These are phyloP conservation scores for Chrysodeixis includens DNA, from an alignment of 2,888 invertebrate species.

Conservation along the genomic window DNA sequence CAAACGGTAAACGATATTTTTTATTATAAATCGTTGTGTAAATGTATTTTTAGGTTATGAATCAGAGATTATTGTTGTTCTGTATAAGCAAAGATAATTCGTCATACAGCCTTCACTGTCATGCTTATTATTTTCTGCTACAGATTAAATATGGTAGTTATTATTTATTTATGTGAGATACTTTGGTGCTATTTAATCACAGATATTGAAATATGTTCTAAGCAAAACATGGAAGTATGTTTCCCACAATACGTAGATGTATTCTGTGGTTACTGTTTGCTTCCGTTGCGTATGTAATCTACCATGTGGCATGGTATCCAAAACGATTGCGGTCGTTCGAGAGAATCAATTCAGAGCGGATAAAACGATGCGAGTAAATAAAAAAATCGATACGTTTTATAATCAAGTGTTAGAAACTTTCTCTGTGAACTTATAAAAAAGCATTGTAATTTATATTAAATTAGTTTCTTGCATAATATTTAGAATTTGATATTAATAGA, in stretches of 20 bases:
- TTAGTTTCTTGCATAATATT: conserved; percentile 66
- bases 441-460: conserved; percentile 67
- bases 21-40: neutral
- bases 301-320: conserved; percentile 73
- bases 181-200: conserved; percentile 34
- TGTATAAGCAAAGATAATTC: conserved; percentile 49
- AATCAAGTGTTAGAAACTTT: conserved; percentile 69
- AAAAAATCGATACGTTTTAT: conserved; percentile 73
- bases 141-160: conserved; percentile 35
- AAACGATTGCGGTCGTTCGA: conserved; percentile 75
- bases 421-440: conserved; percentile 61
- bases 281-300: conserved; percentile 81
- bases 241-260: conserved; percentile 57
- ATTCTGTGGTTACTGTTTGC: conserved; percentile 65
- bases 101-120: conserved; percentile 53
- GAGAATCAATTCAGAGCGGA: conserved; percentile 74
- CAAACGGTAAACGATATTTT: neutral
- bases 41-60: conserved; percentile 46
- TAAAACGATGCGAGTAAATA: conserved; percentile 74
- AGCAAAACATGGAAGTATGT: conserved; percentile 39
- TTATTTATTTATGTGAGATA: conserved; percentile 32
- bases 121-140: conserved; percentile 39
- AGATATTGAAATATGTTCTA: conserved; percentile 34
- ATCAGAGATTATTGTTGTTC: conserved; percentile 42
- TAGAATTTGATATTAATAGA: conserved; percentile 60